Base-by-base conservation (phyloP, 2,113 vertebrate species). In the Carollia perspicillata region DNA sequence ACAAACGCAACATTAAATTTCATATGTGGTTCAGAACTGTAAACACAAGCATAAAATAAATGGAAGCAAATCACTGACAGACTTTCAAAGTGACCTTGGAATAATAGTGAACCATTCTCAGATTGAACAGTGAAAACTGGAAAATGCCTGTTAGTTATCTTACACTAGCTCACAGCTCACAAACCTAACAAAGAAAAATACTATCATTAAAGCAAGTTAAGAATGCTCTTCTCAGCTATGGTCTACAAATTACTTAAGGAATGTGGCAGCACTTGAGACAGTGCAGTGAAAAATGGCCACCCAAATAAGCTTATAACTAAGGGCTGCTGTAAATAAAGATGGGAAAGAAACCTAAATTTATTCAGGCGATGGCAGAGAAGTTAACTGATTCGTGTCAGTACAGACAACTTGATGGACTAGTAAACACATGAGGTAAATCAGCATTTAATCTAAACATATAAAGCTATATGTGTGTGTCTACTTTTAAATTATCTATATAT, bases 51-150 rank as follows among this genome's bases (percentile, higher is more conserved):
- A 97, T 60, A 96, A 96, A 98, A 97, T 96, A 97, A 95, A 95
- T 88, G 69, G 94, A 97, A 97, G 71, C 90, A 94, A 98, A 98
- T 97, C 96, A 97, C 78, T 97, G 96, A 91, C 97, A 96, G 97
- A 96, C 79, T 97, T 94, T 90, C 91, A 98, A 97, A 98, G 97
- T 97, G 97, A 98, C 98, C 97, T 98, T 98, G 98, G 58, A 94
- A 97, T 95, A 98, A 97, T n/a, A 90, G 74, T 95, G 95, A 96
- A 93, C 90, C 71, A 89, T 93, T 98, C 78, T 96, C 95, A 97
- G 96, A 97, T 63, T 90, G 85, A 71, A 94, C 40, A 66, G 49
- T 77, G 65, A 95, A 93, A 90, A 88, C 65, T 95, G 53, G 72
- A 93, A 89, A 97, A 95, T 77, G 93, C 55, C 84, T 60, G 53